Conservation (phyloP, 2,888 invertebrate species). For the Leuctra nigra region DNA sequence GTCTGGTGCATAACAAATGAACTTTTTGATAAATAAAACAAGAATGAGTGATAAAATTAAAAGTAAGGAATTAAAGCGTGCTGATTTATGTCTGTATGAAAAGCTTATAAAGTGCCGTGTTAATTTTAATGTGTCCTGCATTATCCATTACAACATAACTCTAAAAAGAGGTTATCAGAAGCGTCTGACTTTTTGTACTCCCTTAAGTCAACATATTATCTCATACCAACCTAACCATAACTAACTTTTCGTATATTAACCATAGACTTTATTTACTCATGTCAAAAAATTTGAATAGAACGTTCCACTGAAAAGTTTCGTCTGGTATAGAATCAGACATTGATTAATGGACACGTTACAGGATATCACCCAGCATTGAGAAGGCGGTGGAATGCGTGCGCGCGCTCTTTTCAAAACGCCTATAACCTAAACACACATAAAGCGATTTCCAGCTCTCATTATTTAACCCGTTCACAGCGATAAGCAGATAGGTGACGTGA, state of each 20-base stretch:
- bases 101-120: too few relatives aligned
- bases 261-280: constrained; percentile 1
- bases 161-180: not conserved
- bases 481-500: not conserved
- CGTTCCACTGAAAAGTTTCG: not conserved
- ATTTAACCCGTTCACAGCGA: not conserved
- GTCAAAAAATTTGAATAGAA: not conserved
- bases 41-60: too few relatives aligned
- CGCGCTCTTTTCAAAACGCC: not conserved
- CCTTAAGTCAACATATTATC: not conserved
- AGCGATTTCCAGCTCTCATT: not conserved
- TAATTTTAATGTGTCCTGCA: too few relatives aligned
- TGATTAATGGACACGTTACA: constrained; percentile 1
- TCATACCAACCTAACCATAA: not conserved
- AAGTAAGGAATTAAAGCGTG: too few relatives aligned
- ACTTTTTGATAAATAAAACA: too few relatives aligned
- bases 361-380: too few relatives aligned
- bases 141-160: too few relatives aligned
- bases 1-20: too few relatives aligned
- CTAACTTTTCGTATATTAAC: not conserved
- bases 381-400: too few relatives aligned
- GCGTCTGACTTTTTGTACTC: too few relatives aligned
- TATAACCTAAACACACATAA: constrained; percentile 1
- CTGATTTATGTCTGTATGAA: too few relatives aligned
- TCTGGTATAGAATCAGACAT: not conserved